Conservation (phyloP, 2,888 invertebrate genomes). For the Drosophila longiperda region DNA sequence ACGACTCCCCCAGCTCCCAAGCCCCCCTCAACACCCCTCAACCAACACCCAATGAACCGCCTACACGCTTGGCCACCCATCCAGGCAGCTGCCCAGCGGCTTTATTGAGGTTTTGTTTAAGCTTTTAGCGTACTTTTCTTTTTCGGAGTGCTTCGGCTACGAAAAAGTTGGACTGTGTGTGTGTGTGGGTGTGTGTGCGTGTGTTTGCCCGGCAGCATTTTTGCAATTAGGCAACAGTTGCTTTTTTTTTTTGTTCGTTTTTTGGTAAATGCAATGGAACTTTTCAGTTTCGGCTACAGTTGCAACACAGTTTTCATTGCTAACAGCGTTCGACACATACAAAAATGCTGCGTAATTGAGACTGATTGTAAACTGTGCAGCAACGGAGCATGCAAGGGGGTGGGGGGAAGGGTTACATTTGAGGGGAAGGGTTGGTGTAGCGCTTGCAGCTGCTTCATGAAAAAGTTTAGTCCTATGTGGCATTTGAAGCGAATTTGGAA, state of each 20-base stretch:
- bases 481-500: constrained; percentile 47
- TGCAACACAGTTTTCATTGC: constrained; percentile 68
- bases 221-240: constrained; percentile 80
- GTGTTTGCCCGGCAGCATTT: constrained; percentile 76
- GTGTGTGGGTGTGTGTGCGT: constrained; percentile 21
- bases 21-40: not conserved
- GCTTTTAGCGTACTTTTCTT: constrained; percentile 75
- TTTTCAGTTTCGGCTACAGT: constrained; percentile 63
- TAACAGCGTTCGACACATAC: constrained; percentile 74
- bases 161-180: constrained; percentile 37
- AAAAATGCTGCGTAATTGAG: constrained; percentile 77
- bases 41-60: not conserved
- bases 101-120: constrained; percentile 80
- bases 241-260: constrained; percentile 45
- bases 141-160: constrained; percentile 42
- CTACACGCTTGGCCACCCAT: not conserved
- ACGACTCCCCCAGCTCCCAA: not conserved
- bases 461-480: constrained; percentile 49
- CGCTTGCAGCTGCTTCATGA: constrained; percentile 32
- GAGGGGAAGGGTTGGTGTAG: not conserved
- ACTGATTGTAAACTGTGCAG: constrained; percentile 64
- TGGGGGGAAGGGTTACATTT: too few species aligned
- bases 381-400: not conserved
- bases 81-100: constrained; percentile 51
- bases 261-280: constrained; percentile 70